Evolutionary conservation across 2,888 invertebrate species (phyloP), one percentile per base, ranked within the genome.

Genomic region (Cheilosia vulpina): DNA sequence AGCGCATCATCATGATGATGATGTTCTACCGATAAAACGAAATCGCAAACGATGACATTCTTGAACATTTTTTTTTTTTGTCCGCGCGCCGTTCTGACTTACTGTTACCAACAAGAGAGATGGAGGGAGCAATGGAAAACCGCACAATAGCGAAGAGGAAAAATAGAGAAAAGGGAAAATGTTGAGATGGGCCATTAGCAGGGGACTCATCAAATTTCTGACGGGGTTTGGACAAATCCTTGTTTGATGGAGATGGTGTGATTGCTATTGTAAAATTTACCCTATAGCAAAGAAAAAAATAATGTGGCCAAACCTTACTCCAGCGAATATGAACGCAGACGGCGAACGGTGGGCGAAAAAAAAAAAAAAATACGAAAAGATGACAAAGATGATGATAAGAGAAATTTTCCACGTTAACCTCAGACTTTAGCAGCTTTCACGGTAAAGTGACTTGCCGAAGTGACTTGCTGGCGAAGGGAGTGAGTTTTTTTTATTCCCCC

Each of bases 151-250:
- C 38, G 15, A 31, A 24, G 21, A 17, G n/a, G 21, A 17, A 19
- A 34, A 34, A 31, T 6, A 58, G 47, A 47, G 43, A 53, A 41
- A 38, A 57, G 57, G 73, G 60, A 65, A 52, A 52, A 65, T 31
- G 53, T 57, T 81, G 72, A 77, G 63, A 85, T 68, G 85, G 85
- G 66, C 85, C 85, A 85, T 85, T 85, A 85, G 73, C 85, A 85
- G 72, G 72, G 76, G 85, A 81, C 85, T 76, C 85, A 81, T 85
- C 85, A 85, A 85, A 77, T 85, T 85, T 80, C 72, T 85, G 85
- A 85, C 85, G 85, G 72, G 76, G 45, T 77, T 80, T 76, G 85
- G 85, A 85, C 85, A 85, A 85, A 85, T 85, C 85, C 85, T 76
- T 63, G 45, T 65, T 69, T 85, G 85, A 85, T 85, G 81, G 81